Evolutionary conservation across 2,888 invertebrate species (phyloP).

Genomic region (Minunthozetes semirufus): DNA sequence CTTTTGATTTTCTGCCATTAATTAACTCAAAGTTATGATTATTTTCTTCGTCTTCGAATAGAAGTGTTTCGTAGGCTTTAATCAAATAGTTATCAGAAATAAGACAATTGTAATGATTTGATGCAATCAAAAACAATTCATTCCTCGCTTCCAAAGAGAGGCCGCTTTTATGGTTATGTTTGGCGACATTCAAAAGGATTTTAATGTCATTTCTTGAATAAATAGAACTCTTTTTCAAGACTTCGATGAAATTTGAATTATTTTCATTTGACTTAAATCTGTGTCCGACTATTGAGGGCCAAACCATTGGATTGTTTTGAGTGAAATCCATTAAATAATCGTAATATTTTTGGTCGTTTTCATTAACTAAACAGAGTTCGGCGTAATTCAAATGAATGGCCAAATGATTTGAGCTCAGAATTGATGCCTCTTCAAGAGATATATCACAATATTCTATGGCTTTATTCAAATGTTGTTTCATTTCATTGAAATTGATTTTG

Average conservation of each 20-base stretch:
- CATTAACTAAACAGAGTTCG: conserved; percentile 16
- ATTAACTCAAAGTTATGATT: conserved; percentile 25
- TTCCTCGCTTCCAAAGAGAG: not conserved
- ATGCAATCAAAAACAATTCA: conserved; percentile 16
- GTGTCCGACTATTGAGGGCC: not conserved
- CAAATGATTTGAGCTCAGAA: not conserved
- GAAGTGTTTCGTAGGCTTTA: conserved; percentile 7
- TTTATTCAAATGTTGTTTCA: conserved; percentile 22
- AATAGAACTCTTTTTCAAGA: not conserved
- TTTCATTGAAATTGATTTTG: not conserved
- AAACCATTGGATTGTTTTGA: not conserved
- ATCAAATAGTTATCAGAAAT: not conserved
- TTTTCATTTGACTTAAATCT: not conserved
- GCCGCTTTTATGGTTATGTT: not conserved
- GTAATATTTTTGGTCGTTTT: not conserved
- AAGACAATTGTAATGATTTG: not conserved
- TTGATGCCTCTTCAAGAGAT: not conserved
- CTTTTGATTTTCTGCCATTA: conserved; percentile 16
- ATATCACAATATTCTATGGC: conserved; percentile 18
- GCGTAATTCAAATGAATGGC: conserved; percentile 33
- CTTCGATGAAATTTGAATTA: not conserved
- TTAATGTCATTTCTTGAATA: not conserved
- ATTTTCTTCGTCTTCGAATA: conserved; percentile 25
- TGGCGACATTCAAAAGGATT: conserved; percentile 3
- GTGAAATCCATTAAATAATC: not conserved